A percentile compares a stretch with the other conserved stretches of the same genome.
phyloP scores from a whole-genome alignment of 2,888 invertebrate genomes.

The Corythucha ciliata region DNA sequence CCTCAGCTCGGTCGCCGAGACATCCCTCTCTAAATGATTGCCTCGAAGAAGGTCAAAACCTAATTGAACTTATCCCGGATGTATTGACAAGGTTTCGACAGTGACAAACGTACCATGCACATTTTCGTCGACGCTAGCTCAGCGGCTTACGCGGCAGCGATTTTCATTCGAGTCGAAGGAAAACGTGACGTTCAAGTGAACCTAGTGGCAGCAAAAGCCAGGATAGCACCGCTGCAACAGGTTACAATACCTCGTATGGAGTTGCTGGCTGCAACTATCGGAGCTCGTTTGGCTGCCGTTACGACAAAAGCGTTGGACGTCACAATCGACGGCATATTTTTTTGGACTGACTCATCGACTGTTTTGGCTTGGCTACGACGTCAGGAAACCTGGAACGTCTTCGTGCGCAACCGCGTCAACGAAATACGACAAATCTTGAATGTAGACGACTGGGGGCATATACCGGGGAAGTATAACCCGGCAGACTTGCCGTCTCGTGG shows the following conservation, averaged over 20 bases:
- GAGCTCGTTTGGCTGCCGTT: no score
- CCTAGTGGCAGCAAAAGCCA: conserved; percentile 1
- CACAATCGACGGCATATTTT: background rate
- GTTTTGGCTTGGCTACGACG: conserved; percentile 18
- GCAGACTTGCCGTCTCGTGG: conserved; percentile 23
- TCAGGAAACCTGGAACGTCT: conserved; percentile 21
- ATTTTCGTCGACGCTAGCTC: conserved; percentile 20
- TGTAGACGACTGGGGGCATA: conserved; percentile 6
- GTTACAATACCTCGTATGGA: conserved; percentile 13
- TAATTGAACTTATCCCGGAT: conserved; percentile 31
- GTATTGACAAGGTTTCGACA: conserved; percentile 25
- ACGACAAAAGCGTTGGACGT: no score
- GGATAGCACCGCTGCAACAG: conserved; percentile 3
- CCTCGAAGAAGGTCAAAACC: conserved; percentile 32
- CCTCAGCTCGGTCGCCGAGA: conserved; percentile 24
- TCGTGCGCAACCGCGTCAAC: conserved; percentile 15
- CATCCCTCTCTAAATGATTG: conserved; percentile 32
- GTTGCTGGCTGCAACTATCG: conserved; percentile 10
- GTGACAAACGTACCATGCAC: no score
- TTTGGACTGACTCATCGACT: conserved; percentile 22
- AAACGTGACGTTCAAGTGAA: background rate
- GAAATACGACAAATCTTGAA: conserved; percentile 11
- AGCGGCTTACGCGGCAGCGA: conserved; percentile 18
- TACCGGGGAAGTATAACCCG: conserved; percentile 14
- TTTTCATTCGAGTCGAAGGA: conserved; percentile 14